These are phyloP conservation scores for Sorex maritimensis DNA, from an alignment of 2,797 vertebrate genomes.

Conservation along the genomic window DNA sequence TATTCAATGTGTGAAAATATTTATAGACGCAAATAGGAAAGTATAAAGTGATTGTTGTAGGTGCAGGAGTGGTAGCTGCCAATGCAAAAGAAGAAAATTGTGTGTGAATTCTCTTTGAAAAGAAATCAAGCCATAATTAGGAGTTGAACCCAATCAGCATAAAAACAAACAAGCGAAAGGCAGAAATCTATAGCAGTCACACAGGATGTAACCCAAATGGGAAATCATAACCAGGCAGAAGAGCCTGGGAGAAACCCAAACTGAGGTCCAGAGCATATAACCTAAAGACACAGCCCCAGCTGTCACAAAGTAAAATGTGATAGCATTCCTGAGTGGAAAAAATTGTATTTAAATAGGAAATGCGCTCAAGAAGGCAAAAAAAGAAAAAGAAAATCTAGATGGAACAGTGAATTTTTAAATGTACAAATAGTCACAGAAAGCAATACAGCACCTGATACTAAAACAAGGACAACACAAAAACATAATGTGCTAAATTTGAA, in stretches of 20 bases:
- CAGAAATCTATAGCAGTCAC: background rate
- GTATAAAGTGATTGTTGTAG: conserved; percentile 24
- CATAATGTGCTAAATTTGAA: conserved; percentile 52
- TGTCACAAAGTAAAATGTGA: conserved; percentile 42
- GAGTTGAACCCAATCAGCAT: conserved; percentile 57
- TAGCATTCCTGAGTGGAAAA: background rate
- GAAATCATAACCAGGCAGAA: conserved; percentile 61
- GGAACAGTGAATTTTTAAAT: background rate
- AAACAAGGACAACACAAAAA: conserved; percentile 54
- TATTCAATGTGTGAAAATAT: conserved; percentile 1
- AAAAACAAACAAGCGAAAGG: conserved; percentile 57
- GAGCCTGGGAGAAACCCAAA: background rate
- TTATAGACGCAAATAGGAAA: conserved; percentile 6
- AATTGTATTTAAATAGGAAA: conserved; percentile 65
- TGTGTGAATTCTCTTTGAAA: conserved; percentile 34
- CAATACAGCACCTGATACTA: background rate
- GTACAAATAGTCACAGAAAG: background rate
- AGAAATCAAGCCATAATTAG: background rate
- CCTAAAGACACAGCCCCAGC: background rate
- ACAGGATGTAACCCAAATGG: background rate
- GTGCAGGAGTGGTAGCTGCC: background rate
- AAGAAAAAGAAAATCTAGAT: background rate
- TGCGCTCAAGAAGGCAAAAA: background rate
- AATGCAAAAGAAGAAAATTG: conserved; percentile 10
- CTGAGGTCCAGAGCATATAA: background rate